Base-by-base conservation (phyloP, 1,140 invertebrate genomes). In the Himalopsyche phryganea region DNA sequence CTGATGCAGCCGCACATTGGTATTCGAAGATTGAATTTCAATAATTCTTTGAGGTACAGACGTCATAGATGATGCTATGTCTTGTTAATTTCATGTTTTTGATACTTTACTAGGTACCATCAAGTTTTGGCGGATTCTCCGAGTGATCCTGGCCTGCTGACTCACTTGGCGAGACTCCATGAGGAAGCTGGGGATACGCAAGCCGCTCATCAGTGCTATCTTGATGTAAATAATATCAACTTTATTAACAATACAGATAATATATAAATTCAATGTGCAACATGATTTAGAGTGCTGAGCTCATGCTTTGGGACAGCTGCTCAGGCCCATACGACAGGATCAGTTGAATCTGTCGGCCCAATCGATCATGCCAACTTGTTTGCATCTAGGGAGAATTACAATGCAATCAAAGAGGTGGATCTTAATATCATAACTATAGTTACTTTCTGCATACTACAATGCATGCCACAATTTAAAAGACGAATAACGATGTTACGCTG, bases 171-270 rank as follows among this genome's bases (percentile, higher is more conserved):
- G 0, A 63, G 68, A 20, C 65, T 76, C 38, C 71, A 77, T 62
- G 68, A 66, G 44, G 76, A 74, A 20, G 55, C 70, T 59, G 76
- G 74, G 1, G 76, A 78, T 62, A 57, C 68, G 9, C 67, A 69
- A 15, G 68, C 71, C 6, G 76, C 75, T 18, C 76, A 76, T 56
- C 75, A 78, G 54, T 73, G 76, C 36, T 77, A 75, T 45, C 71
- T 74, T 64, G 75, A 78, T 50, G 76, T 77, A 55, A 70, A 66
- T 40, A 15, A 5, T 15, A 7, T 9, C 44, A 14, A 14, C 14
- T 7, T 19, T 19, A 14, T 9, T 7, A 14, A 7, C 40, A 42
- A 6, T 14, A 14, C 15, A 6, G 40, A 15, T 42, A 7, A 10
- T 6, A 15, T 15, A 6, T 15, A 7, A 14, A 10, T 6, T 14